phyloP scores from a whole-genome alignment of 2,888 invertebrate species.

The Acleris laterana region DNA sequence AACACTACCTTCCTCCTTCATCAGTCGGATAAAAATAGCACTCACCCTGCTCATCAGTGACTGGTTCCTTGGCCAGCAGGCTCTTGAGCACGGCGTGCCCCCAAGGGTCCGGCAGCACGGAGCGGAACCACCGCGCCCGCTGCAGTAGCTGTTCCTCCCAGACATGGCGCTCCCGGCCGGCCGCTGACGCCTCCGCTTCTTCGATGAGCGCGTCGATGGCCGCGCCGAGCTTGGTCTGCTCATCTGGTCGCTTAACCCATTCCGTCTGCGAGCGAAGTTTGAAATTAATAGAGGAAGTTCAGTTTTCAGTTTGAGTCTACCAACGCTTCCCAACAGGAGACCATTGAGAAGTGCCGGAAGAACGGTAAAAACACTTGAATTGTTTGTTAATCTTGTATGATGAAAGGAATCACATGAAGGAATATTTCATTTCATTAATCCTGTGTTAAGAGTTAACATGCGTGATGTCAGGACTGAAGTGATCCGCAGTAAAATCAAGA shows the following conservation, averaged over 20 bases:
- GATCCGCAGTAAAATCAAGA: too few relatives aligned
- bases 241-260: conserved; percentile 69
- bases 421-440: too few relatives aligned
- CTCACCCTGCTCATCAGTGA: conserved; percentile 67
- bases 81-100: conserved; percentile 82
- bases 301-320: too few relatives aligned
- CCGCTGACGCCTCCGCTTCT: conserved; percentile 62
- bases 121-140: conserved; percentile 84
- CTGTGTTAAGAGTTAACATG: too few relatives aligned
- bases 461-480: too few relatives aligned
- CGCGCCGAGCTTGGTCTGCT: conserved; percentile 57
- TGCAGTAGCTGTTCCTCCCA: conserved; percentile 76
- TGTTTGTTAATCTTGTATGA: too few relatives aligned
- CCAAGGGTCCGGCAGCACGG: conserved; percentile 79
- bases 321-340: too few relatives aligned
- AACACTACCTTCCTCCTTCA: too few relatives aligned
- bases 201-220: conserved; percentile 66
- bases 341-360: too few relatives aligned
- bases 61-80: conserved; percentile 80
- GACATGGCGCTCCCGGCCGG: conserved; percentile 62
- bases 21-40: too few relatives aligned
- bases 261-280: conserved; percentile 58
- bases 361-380: too few relatives aligned
- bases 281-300: neutral
- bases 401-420: too few relatives aligned